Percentiles rank a stretch among this genome's conserved stretches.
Conservation (phyloP, 2,888 invertebrate genomes). For the Byasa hedistus region DNA sequence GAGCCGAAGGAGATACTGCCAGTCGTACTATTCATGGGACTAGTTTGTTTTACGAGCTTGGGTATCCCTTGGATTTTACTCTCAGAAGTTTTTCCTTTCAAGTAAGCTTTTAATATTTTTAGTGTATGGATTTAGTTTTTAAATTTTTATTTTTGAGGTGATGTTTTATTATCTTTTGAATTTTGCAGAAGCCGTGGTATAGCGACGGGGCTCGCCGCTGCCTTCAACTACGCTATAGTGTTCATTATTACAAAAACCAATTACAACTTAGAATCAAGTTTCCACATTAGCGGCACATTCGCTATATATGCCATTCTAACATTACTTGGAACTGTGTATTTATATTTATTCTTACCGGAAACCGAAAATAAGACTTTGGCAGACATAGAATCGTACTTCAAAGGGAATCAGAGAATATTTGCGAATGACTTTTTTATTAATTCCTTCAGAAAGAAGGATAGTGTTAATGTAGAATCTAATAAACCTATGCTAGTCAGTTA, state of each 20-base stretch:
- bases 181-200: slow-evolving; percentile 74
- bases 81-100: slow-evolving; percentile 80
- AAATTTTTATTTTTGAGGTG: too few relatives aligned
- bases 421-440: slow-evolving; percentile 71
- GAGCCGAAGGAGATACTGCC: slow-evolving; percentile 63
- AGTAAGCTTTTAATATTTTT: slow-evolving; percentile 49
- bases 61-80: slow-evolving; percentile 80
- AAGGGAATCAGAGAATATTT: slow-evolving; percentile 60
- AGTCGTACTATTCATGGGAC: slow-evolving; percentile 61
- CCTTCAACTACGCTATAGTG: slow-evolving; percentile 68
- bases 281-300: slow-evolving; percentile 74
- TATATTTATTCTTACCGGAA: slow-evolving; percentile 78
- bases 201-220: slow-evolving; percentile 76
- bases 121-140: neutral
- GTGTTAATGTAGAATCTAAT: slow-evolving; percentile 45
- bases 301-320: slow-evolving; percentile 68
- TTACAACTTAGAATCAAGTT: slow-evolving; percentile 68
- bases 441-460: slow-evolving; percentile 56
- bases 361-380: slow-evolving; percentile 74
- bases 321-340: slow-evolving; percentile 68
- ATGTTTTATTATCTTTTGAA: too few relatives aligned
- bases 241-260: slow-evolving; percentile 78
- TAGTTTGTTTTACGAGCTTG: slow-evolving; percentile 60
- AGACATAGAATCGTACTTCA: slow-evolving; percentile 76
- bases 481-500: slow-evolving; percentile 65